A percentile compares a stretch with the other conserved stretches of the same genome.
These are phyloP conservation scores for Chrosomus eos DNA, from an alignment of 2,797 vertebrate species.

Conservation along the genomic window DNA sequence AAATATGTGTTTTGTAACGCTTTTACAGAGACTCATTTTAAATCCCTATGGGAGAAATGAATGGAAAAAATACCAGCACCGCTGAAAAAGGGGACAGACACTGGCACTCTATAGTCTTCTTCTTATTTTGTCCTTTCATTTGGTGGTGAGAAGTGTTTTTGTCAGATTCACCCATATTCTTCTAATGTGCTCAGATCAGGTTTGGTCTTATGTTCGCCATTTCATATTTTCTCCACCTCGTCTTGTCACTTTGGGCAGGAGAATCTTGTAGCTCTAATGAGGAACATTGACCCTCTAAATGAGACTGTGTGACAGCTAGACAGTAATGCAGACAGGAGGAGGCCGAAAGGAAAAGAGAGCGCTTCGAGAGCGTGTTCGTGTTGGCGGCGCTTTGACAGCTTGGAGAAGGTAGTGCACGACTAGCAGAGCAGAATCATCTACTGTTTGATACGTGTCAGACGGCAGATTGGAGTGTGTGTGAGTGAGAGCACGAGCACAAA, in stretches of 20 bases:
- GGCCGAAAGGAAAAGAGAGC: neutral
- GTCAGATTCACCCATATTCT: constrained; percentile 45
- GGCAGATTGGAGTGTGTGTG: constrained; percentile 11
- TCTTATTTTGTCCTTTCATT: neutral
- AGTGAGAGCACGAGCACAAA: neutral
- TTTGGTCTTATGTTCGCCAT: constrained; percentile 19
- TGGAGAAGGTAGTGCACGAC: neutral
- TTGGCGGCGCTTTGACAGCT: constrained; percentile 32
- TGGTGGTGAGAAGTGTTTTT: neutral
- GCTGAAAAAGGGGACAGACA: neutral
- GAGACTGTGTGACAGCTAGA: neutral
- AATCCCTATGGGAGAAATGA: neutral
- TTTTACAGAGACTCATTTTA: too few relatives aligned
- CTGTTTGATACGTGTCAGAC: constrained; percentile 16
- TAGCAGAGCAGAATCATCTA: constrained; percentile 13
- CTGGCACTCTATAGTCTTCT: neutral
- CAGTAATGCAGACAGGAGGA: neutral
- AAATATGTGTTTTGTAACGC: too few relatives aligned
- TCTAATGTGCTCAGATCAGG: constrained; percentile 36
- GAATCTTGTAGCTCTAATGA: constrained; percentile 48
- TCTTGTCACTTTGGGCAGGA: constrained; percentile 48
- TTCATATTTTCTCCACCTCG: constrained; percentile 41
- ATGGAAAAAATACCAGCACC: neutral
- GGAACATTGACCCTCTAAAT: neutral
- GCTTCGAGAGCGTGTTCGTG: neutral